Evolutionary conservation across 2,113 vertebrate genomes (phyloP).

Genomic region (Entomyzon cyanotis): DNA sequence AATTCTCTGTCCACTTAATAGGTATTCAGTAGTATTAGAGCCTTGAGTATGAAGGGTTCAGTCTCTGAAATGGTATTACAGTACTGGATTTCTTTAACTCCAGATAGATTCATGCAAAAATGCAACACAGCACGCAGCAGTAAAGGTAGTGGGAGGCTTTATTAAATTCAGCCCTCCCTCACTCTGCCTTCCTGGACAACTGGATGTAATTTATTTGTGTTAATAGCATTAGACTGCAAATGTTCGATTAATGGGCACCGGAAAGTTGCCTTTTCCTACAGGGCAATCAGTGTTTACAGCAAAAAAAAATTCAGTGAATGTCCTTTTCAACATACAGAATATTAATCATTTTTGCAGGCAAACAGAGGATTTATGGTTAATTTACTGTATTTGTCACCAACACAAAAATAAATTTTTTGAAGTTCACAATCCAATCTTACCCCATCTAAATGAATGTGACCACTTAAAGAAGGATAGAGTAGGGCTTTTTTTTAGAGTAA

Average conservation of each 20-base stretch:
- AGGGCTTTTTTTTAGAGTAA: background rate
- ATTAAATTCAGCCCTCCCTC: conserved; percentile 5
- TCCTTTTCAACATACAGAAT: background rate
- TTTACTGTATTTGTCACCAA: background rate
- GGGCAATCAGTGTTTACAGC: background rate
- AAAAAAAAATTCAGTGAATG: background rate
- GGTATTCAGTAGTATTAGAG: background rate
- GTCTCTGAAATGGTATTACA: background rate
- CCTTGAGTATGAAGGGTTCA: background rate
- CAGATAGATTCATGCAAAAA: background rate
- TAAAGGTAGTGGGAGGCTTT: background rate
- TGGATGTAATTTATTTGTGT: background rate
- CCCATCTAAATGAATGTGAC: background rate
- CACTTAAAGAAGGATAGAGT: background rate
- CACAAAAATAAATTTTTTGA: background rate
- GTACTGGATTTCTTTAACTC: background rate
- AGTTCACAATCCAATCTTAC: background rate
- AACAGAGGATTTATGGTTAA: background rate
- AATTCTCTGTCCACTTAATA: background rate
- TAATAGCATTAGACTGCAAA: background rate
- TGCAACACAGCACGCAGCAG: background rate
- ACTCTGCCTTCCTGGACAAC: background rate
- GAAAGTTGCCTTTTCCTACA: conserved; percentile 3
- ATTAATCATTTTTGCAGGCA: background rate
- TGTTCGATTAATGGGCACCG: background rate